A percentile compares a stretch with the other conserved stretches of the same genome.
phyloP scores from a whole-genome alignment of 1,140 invertebrate species.

The Leptoteleia sp. region DNA sequence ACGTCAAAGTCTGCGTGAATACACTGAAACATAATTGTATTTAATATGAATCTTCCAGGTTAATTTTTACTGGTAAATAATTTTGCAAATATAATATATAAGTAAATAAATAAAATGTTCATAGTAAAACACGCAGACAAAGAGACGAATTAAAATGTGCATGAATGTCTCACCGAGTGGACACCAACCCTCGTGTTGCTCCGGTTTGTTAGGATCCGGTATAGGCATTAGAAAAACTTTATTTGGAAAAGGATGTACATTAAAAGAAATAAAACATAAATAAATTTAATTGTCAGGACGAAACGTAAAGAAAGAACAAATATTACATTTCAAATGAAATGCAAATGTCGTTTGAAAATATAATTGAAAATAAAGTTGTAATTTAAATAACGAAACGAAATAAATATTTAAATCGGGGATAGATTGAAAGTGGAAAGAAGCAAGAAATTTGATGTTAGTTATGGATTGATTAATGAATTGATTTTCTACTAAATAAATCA shows the following conservation, averaged over 20 bases:
- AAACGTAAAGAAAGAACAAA: too few species aligned
- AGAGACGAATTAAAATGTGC: slow-evolving; percentile 73
- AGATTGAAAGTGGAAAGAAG: slow-evolving; percentile 63
- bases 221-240: slow-evolving; percentile 88
- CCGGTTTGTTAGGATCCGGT: slow-evolving; percentile 90
- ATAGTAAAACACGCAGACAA: slow-evolving; percentile 65
- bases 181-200: slow-evolving; percentile 93
- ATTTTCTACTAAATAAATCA: too few species aligned
- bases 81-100: too few species aligned
- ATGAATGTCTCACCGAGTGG: slow-evolving; percentile 86
- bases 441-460: slow-evolving; percentile 72
- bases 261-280: slow-evolving; percentile 63
- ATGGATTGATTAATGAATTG: slow-evolving; percentile 63
- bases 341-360: too few species aligned
- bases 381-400: slow-evolving; percentile 34
- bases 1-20: slow-evolving; percentile 46
- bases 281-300: slow-evolving; percentile 17
- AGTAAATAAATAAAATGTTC: slow-evolving; percentile 8
- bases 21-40: slow-evolving; percentile 11
- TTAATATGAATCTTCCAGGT: too few species aligned
- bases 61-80: too few species aligned
- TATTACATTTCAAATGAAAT: too few species aligned
- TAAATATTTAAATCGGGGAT: slow-evolving; percentile 4
- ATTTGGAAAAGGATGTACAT: slow-evolving; percentile 72
- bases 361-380: too few species aligned